Conservation (phyloP, 1,140 invertebrate species). For the Centruroides vittatus region DNA sequence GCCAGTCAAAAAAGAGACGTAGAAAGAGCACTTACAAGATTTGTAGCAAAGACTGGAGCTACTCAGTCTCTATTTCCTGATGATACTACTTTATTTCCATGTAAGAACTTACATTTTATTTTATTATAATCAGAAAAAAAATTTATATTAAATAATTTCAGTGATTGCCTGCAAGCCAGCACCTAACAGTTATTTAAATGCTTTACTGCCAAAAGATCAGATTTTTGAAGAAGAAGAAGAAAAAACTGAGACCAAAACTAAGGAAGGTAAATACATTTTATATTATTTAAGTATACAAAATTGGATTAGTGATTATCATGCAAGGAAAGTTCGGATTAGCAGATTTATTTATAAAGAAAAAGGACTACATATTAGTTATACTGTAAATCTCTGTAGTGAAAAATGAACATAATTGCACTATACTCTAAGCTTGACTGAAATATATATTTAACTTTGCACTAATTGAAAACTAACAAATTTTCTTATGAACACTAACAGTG, state of each 20-base stretch:
- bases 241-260: conserved; percentile 43
- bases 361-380: no score
- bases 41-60: conserved; percentile 83
- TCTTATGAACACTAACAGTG: no score
- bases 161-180: conserved; percentile 74
- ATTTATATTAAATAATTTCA: conserved; percentile 25
- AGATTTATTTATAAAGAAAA: no score
- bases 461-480: no score
- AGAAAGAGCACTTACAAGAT: conserved; percentile 82
- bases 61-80: conserved; percentile 81
- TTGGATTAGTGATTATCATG: no score
- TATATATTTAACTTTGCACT: no score
- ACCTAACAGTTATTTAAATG: conserved; percentile 67
- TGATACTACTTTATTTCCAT: conserved; percentile 70
- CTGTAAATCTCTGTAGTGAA: no score
- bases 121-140: neutral
- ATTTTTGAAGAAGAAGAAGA: conserved; percentile 84
- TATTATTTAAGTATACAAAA: no score
- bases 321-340: no score
- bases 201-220: conserved; percentile 81
- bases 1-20: conserved; percentile 85
- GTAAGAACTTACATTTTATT: conserved; percentile 44
- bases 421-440: no score
- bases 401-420: no score
- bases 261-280: conserved; percentile 38